Evolutionary conservation across 2,113 vertebrate genomes (phyloP).

Genomic region (Melanocharis versteri): DNA sequence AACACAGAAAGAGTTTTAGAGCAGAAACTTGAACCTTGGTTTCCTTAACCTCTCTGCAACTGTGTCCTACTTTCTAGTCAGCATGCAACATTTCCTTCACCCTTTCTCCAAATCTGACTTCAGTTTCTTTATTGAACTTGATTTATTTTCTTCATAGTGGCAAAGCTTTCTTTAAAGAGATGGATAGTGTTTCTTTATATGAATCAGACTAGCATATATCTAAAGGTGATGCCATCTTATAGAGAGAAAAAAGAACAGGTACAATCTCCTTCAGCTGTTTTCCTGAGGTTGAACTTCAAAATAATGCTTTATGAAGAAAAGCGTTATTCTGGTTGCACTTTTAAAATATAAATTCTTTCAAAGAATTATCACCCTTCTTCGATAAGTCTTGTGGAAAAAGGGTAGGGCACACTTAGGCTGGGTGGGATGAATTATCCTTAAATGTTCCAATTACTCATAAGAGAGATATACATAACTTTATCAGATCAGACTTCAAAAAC

Average conservation of each 20-base stretch:
- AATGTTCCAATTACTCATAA: background rate
- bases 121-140: background rate
- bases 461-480: background rate
- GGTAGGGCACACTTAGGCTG: rapidly evolving
- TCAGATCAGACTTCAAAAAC: background rate
- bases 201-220: background rate
- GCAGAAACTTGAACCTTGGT: background rate
- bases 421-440: background rate
- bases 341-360: background rate
- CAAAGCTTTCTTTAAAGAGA: background rate
- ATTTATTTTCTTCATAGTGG: conserved; percentile 1
- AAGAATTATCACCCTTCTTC: background rate
- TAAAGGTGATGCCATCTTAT: background rate
- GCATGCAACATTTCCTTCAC: background rate
- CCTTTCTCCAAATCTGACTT: background rate
- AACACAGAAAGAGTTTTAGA: background rate
- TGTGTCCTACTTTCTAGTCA: conserved; percentile 1
- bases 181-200: background rate
- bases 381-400: background rate
- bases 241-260: background rate
- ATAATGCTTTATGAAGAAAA: background rate
- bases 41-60: background rate
- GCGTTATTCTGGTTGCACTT: background rate
- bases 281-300: background rate
- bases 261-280: background rate